Conservation (phyloP, 2,113 vertebrate species). For the Salvator merianae region DNA sequence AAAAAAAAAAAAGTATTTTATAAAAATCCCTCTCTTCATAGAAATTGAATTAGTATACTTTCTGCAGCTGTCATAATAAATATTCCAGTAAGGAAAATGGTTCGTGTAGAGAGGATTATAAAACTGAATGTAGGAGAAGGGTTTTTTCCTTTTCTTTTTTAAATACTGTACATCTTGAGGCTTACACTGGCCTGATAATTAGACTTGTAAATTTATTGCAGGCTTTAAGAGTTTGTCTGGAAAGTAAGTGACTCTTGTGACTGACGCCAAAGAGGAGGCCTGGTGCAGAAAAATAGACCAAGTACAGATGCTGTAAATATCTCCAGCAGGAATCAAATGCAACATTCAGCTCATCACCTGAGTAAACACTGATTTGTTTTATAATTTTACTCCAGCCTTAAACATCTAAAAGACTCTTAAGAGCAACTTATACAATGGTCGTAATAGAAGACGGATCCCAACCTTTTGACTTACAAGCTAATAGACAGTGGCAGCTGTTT, state of each 20-base stretch:
- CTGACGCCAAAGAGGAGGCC: not conserved
- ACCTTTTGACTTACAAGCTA: too few species aligned
- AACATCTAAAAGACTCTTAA: too few species aligned
- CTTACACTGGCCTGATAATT: not conserved
- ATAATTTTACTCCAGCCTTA: too few species aligned
- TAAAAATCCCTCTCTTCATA: constrained; percentile 42
- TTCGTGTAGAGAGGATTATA: constrained; percentile 42
- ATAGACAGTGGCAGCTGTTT: too few species aligned
- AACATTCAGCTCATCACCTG: too few species aligned
- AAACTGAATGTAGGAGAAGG: constrained; percentile 12
- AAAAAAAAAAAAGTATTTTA: too few species aligned
- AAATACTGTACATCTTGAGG: constrained; percentile 15
- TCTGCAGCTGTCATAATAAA: constrained; percentile 52
- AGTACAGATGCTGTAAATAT: too few species aligned
- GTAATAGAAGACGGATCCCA: too few species aligned
- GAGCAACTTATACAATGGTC: too few species aligned
- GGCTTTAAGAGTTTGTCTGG: not conserved
- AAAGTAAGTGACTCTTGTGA: not conserved
- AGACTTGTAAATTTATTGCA: not conserved
- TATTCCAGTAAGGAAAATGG: constrained; percentile 42
- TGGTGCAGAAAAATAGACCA: constrained; percentile 10
- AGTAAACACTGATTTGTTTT: too few species aligned
- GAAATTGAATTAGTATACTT: constrained; percentile 70
- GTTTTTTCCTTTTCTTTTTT: constrained; percentile 19
- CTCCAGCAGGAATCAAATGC: too few species aligned